Conservation (phyloP, 2,113 vertebrate species). For the Balaeniceps rex region DNA sequence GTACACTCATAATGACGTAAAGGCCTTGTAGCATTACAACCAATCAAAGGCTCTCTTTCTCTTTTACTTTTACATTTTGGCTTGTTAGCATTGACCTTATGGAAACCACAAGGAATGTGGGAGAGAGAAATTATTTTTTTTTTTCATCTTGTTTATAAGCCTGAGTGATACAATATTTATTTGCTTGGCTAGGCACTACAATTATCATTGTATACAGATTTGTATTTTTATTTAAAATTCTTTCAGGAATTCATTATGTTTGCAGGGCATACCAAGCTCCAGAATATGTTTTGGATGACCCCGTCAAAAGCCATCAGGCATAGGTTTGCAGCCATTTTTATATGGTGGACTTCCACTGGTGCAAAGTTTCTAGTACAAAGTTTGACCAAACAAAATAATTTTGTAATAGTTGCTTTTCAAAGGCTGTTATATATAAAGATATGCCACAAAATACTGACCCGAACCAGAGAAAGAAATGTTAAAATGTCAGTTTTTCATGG, state of each 20-base stretch:
- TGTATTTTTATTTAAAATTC: conserved; percentile 7
- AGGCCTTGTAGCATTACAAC: background rate
- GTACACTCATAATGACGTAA: background rate
- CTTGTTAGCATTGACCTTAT: background rate
- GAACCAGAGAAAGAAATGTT: background rate
- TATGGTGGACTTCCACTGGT: background rate
- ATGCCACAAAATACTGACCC: background rate
- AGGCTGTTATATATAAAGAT: background rate
- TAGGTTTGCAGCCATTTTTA: background rate
- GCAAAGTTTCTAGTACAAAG: background rate
- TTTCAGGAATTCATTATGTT: conserved; percentile 7
- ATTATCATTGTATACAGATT: conserved; percentile 33
- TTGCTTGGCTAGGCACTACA: conserved; percentile 5
- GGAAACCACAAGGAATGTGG: background rate
- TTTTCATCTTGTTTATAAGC: conserved; percentile 37
- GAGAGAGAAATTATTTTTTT: conserved; percentile 1
- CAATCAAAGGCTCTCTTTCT: background rate
- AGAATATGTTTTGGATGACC: conserved; percentile 41
- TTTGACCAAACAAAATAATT: background rate
- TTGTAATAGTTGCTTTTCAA: background rate
- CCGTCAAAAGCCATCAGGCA: conserved; percentile 2
- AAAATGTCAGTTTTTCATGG: background rate
- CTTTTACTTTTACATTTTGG: background rate
- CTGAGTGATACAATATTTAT: conserved; percentile 41
- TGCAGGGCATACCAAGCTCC: background rate